Evolutionary conservation across 2,113 vertebrate species (phyloP).

Genomic region (Hyla sarda): DNA sequence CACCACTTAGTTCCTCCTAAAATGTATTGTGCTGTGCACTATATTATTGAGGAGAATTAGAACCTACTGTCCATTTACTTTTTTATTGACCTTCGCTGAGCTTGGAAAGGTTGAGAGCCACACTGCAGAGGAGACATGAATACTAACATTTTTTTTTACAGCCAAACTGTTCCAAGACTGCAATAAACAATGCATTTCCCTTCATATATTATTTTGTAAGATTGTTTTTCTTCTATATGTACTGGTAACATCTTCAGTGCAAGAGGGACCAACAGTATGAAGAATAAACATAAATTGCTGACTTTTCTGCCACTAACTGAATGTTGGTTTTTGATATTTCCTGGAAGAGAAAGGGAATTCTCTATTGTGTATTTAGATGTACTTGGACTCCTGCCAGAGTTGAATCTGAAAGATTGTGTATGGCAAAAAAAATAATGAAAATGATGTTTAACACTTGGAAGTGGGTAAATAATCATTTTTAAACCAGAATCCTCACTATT

Average conservation of each 20-base stretch:
- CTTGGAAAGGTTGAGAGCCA: conserved; percentile 39
- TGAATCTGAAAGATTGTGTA: conserved; percentile 2
- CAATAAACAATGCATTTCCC: conserved; percentile 36
- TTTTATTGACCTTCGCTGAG: conserved; percentile 41
- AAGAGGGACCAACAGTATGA: conserved; percentile 4
- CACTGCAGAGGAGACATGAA: conserved; percentile 41
- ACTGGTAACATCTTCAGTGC: conserved; percentile 37
- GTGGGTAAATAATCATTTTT: conserved; percentile 19
- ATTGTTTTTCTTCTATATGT: conserved; percentile 15
- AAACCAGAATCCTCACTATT: background rate
- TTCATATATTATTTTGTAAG: background rate
- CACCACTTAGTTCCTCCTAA: conserved; percentile 16
- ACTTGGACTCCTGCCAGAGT: conserved; percentile 29
- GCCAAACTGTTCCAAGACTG: conserved; percentile 18
- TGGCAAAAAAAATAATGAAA: conserved; percentile 12
- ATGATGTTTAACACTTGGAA: background rate
- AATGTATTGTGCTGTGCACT: conserved; percentile 1
- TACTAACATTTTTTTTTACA: conserved; percentile 45
- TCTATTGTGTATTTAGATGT: conserved; percentile 48
- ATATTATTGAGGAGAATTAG: conserved; percentile 32
- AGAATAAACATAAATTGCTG: conserved; percentile 32
- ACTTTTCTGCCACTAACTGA: conserved; percentile 32
- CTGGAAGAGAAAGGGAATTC: background rate
- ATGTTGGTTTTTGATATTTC: conserved; percentile 13
- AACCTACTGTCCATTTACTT: conserved; percentile 39